Evolutionary conservation across 2,888 invertebrate species (phyloP).

Genomic region (Erpobdella octoculata): DNA sequence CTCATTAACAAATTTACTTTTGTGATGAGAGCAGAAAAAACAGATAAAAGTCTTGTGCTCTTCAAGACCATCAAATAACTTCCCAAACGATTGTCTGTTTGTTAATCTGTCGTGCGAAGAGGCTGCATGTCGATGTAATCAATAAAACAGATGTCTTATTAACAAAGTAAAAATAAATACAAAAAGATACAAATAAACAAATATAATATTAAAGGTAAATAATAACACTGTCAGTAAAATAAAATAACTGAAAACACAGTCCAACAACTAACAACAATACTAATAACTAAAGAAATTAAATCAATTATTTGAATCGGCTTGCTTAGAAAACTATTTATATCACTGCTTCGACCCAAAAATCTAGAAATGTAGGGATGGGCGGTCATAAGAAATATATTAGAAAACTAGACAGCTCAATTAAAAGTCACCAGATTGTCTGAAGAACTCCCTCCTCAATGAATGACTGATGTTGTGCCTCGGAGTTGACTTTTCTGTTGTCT

Average conservation of each 20-base stretch:
- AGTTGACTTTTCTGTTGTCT: too few relatives aligned
- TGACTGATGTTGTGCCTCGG: not conserved
- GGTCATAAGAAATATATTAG: too few relatives aligned
- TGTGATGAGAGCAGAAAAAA: not conserved
- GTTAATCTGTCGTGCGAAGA: not conserved
- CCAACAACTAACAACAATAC: not conserved
- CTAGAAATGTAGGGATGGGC: not conserved
- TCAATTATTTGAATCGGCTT: not conserved
- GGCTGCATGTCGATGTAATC: too few relatives aligned
- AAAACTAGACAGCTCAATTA: too few relatives aligned
- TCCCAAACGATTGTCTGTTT: not conserved
- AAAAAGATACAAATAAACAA: too few relatives aligned
- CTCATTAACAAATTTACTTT: not conserved
- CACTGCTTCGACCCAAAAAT: not conserved
- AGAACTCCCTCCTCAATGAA: not conserved
- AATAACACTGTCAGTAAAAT: too few relatives aligned
- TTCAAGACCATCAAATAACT: not conserved
- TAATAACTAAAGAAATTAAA: not conserved
- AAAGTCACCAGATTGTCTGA: not conserved
- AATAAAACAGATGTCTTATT: too few relatives aligned
- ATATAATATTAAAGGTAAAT: too few relatives aligned
- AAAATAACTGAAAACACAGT: too few relatives aligned
- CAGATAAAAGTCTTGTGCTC: slow-evolving; percentile 1
- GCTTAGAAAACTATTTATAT: not conserved
- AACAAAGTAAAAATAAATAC: too few relatives aligned